Evolutionary conservation across 2,888 invertebrate genomes (phyloP).

Genomic region (Ischnura elegans): DNA sequence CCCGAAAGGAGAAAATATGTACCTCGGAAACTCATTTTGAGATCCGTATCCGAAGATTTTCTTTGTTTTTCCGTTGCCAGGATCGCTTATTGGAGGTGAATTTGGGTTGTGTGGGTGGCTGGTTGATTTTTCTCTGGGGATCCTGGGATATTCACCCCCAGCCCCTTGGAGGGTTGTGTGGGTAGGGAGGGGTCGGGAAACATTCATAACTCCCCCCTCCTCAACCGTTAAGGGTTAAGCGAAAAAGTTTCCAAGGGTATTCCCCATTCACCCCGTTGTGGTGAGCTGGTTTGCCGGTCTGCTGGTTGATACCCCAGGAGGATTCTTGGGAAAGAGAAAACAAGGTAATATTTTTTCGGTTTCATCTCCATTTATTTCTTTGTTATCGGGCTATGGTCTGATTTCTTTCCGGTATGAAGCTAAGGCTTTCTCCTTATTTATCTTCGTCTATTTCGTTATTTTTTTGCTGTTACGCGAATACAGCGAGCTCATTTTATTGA

Average conservation of each 20-base stretch:
- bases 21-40: not conserved
- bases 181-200: not conserved
- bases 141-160: not conserved
- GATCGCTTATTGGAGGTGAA: not conserved
- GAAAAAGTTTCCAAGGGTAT: slow-evolving; percentile 22
- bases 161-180: not conserved
- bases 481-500: too few species aligned
- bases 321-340: too few species aligned
- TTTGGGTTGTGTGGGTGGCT: not conserved
- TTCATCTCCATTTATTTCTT: not conserved
- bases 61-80: not conserved
- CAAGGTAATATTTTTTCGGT: not conserved
- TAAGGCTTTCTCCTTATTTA: too few species aligned
- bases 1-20: not conserved
- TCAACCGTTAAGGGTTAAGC: not conserved
- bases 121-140: too few species aligned
- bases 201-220: not conserved
- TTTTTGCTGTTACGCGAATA: too few species aligned
- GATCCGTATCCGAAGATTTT: not conserved
- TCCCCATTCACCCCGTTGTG: not conserved
- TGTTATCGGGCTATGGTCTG: not conserved
- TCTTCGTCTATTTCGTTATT: too few species aligned
- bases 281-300: not conserved
- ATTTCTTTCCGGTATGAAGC: not conserved
- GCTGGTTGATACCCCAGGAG: too few species aligned